A percentile compares a stretch with the other conserved stretches of the same genome.
phyloP scores from a whole-genome alignment of 2,888 invertebrate species.

The Gandaritis pyraliata region DNA sequence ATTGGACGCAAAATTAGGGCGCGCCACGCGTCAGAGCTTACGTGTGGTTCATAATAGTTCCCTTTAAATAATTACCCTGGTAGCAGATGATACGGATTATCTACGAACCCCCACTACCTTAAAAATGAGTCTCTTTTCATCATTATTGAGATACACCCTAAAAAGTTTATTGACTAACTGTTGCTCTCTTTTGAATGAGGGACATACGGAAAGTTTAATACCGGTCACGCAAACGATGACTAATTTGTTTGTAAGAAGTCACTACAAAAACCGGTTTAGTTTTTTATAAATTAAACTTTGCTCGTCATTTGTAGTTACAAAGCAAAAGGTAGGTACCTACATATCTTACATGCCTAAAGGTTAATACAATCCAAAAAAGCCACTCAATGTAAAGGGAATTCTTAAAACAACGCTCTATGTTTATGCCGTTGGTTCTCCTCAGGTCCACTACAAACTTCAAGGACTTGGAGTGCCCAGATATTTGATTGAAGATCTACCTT shows the following conservation, averaged over 20 bases:
- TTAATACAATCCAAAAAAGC: no score
- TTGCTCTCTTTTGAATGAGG: slow-evolving; percentile 45
- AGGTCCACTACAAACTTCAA: no score
- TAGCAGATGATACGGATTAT: slow-evolving; percentile 83
- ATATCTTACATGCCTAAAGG: no score
- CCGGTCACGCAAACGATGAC: slow-evolving; percentile 38
- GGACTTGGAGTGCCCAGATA: no score
- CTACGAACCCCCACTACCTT: slow-evolving; percentile 47
- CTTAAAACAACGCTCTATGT: no score
- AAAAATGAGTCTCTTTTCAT: slow-evolving; percentile 59
- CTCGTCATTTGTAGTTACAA: no score
- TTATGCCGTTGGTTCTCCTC: no score
- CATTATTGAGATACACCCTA: slow-evolving; percentile 44
- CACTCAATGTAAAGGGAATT: no score
- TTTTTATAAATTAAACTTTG: no score
- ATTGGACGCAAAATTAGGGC: slow-evolving; percentile 77
- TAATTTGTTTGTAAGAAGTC: slow-evolving; percentile 18
- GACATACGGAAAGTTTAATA: slow-evolving; percentile 33
- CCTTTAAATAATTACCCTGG: slow-evolving; percentile 82
- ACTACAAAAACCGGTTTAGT: neutral
- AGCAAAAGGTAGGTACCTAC: no score
- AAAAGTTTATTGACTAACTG: slow-evolving; percentile 37
- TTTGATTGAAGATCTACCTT: no score
- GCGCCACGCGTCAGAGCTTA: slow-evolving; percentile 75
- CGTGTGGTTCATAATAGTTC: slow-evolving; percentile 63